Conservation (phyloP, 2,797 vertebrate species). For the Ctenopoma multispine region DNA sequence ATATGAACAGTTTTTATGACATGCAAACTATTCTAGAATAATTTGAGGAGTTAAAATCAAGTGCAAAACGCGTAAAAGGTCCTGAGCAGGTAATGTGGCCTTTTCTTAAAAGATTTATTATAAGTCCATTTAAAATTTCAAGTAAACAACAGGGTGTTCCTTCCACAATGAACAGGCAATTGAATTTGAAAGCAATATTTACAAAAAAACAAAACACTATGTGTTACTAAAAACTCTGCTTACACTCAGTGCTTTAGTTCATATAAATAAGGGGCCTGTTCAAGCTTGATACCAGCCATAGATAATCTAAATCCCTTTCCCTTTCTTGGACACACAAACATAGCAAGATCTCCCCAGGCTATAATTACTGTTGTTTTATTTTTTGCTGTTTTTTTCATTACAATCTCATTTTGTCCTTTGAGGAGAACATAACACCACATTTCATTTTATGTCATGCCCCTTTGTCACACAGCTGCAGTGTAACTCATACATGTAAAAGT, state of each 20-base stretch:
- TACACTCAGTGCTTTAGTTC: constrained; percentile 34
- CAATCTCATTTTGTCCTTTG: constrained; percentile 71
- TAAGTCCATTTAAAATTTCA: constrained; percentile 10
- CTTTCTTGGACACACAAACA: constrained; percentile 43
- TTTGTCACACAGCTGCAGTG: constrained; percentile 50
- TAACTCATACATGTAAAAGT: constrained; percentile 61
- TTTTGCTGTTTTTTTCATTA: constrained; percentile 45
- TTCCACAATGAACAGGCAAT: constrained; percentile 19
- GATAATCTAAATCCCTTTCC: constrained; percentile 54
- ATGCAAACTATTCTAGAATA: constrained; percentile 1
- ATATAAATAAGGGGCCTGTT: constrained; percentile 42
- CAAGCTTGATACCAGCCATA: constrained; percentile 42
- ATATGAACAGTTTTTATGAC: constrained; percentile 10
- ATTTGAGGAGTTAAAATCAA: neutral
- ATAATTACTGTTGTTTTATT: constrained; percentile 56
- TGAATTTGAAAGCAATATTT: constrained; percentile 32
- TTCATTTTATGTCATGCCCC: constrained; percentile 55
- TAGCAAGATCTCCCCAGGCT: constrained; percentile 49
- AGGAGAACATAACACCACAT: constrained; percentile 69
- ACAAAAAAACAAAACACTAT: constrained; percentile 20
- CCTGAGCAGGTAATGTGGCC: constrained; percentile 1
- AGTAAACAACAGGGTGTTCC: constrained; percentile 9
- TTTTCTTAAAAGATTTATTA: constrained; percentile 19
- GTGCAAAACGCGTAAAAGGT: constrained; percentile 15
- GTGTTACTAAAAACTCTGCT: constrained; percentile 26